A percentile compares a stretch with the other conserved stretches of the same genome.
Evolutionary conservation across 2,888 invertebrate species (phyloP).

Genomic region (Nomada ferruginata): DNA sequence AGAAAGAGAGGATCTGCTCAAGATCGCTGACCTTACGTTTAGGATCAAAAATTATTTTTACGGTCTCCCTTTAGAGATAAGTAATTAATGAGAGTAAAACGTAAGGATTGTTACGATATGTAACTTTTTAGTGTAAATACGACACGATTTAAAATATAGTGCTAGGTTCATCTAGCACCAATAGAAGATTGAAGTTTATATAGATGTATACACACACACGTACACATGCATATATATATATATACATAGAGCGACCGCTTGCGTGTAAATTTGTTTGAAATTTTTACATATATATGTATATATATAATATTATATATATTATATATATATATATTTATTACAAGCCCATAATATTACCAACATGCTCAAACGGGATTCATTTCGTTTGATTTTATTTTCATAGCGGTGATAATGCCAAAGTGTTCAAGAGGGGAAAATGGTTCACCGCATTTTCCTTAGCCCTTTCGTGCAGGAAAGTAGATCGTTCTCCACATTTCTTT

Average conservation of each 20-base stretch:
- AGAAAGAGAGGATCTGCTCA: conserved; percentile 28
- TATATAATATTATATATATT: conserved; percentile 49
- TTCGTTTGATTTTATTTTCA: conserved; percentile 48
- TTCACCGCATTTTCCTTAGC: conserved; percentile 45
- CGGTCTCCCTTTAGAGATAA: conserved; percentile 62
- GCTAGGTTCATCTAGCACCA: conserved; percentile 55
- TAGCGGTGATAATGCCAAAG: conserved; percentile 71
- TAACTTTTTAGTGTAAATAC: conserved; percentile 70
- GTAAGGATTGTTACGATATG: conserved; percentile 52
- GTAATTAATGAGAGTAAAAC: conserved; percentile 45
- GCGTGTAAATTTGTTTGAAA: conserved; percentile 66
- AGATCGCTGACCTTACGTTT: conserved; percentile 55
- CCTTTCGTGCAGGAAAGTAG: conserved; percentile 39
- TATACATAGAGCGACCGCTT: conserved; percentile 56
- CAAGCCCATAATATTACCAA: conserved; percentile 37
- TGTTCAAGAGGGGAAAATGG: conserved; percentile 61
- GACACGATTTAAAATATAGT: conserved; percentile 41
- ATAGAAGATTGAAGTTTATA: conserved; percentile 58
- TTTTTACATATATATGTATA: conserved; percentile 52
- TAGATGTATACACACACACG: conserved; percentile 35
- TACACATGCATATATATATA: conserved; percentile 27
- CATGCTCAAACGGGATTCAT: conserved; percentile 39
- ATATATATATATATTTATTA: conserved; percentile 48
- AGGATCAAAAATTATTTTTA: conserved; percentile 72
- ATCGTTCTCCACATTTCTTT: conserved; percentile 25